These are phyloP conservation scores for Hydrolagus colliei DNA, from an alignment of 2,797 vertebrate genomes.

Conservation along the genomic window DNA sequence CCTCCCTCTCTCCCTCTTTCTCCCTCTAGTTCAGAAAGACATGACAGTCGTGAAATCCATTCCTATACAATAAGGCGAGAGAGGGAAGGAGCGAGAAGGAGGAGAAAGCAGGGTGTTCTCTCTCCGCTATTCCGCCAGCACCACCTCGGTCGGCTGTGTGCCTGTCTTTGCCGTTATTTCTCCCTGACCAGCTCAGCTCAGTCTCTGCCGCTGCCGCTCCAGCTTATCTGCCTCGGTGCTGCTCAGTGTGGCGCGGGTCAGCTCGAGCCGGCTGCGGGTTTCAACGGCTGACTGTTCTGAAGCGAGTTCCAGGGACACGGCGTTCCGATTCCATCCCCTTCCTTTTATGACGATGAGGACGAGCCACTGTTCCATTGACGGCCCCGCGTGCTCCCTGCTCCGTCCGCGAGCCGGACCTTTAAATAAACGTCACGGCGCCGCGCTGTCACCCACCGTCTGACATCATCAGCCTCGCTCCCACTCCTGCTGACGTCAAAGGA, in stretches of 20 bases:
- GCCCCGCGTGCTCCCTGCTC: neutral
- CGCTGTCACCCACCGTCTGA: neutral
- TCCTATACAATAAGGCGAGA: neutral
- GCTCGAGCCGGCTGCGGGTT: no score
- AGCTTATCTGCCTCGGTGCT: no score
- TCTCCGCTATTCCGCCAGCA: no score
- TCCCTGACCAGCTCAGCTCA: no score
- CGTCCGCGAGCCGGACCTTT: constrained; percentile 12
- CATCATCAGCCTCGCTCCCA: constrained; percentile 7
- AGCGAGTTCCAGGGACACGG: neutral
- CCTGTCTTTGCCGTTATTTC: no score
- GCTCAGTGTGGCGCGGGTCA: no score
- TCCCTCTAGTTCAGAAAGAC: neutral
- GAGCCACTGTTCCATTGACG: neutral
- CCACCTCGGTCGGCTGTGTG: no score
- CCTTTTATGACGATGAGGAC: neutral
- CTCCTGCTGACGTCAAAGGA: constrained; percentile 17
- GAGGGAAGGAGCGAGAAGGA: neutral
- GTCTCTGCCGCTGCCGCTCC: no score
- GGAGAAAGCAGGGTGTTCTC: no score
- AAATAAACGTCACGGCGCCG: constrained; percentile 14
- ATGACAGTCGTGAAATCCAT: neutral
- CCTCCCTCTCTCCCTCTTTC: neutral
- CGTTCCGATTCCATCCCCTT: neutral
- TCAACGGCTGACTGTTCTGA: no score